A percentile compares a stretch with the other conserved stretches of the same genome.
Conservation (phyloP, 2,797 vertebrate species). For the Diceros bicornis region DNA sequence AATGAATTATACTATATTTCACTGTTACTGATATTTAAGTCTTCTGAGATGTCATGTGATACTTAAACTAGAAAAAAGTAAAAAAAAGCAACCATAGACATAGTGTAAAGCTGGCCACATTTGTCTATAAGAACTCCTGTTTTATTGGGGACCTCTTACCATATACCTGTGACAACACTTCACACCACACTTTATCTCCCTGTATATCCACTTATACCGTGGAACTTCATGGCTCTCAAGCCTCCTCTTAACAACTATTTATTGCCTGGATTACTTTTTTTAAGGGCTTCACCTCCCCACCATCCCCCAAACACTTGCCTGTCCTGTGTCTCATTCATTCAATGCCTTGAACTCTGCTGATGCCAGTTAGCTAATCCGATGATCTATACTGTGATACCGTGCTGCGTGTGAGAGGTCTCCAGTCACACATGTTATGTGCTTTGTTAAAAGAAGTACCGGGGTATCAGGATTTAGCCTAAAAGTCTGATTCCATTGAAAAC, state of each 20-base stretch:
- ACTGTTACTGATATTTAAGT: constrained; percentile 36
- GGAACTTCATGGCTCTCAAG: not conserved
- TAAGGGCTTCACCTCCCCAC: not conserved
- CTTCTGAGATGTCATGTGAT: constrained; percentile 32
- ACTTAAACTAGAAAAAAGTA: constrained; percentile 41
- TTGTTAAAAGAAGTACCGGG: not conserved
- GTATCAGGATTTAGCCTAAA: not conserved
- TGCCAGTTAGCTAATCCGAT: not conserved
- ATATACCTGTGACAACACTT: not conserved
- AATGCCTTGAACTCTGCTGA: constrained; percentile 6
- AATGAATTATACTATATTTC: not conserved
- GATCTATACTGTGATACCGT: not conserved
- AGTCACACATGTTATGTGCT: not conserved
- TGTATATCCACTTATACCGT: not conserved
- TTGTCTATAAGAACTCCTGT: not conserved
- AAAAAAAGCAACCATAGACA: not conserved
- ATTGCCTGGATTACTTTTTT: not conserved
- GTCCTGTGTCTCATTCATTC: not conserved
- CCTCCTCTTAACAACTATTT: not conserved
- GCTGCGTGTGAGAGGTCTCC: not conserved
- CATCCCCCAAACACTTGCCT: not conserved
- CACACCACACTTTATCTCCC: not conserved
- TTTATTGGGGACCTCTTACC: not conserved
- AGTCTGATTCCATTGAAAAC: not conserved
- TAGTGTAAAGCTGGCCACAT: constrained; percentile 8